Evolutionary conservation across 2,888 invertebrate genomes (phyloP), one percentile per base, ranked within the genome.

Genomic region (Argyresthia goedartella): DNA sequence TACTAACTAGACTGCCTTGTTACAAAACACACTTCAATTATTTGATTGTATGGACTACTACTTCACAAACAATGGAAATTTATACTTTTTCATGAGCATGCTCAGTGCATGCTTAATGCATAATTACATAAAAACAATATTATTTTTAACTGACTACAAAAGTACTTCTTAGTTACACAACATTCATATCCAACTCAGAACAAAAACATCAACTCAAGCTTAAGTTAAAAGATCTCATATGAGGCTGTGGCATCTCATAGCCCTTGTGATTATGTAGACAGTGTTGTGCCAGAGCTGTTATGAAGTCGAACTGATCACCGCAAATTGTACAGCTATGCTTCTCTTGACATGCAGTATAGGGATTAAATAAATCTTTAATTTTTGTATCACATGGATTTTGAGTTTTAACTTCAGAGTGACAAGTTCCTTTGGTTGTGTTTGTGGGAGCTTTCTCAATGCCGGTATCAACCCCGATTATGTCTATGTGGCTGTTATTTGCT

Each of bases 401-500:
- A 6, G 39, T 9, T 39, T n/a, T 39, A 39, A 39, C 39, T 39
- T 39, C 0, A 69, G 60, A 6, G 8, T 3, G n/a, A 11, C 10
- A 39, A n/a, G 10, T 9, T 4, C 8, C 39, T 11, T 11, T n/a
- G 9, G 9, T 8, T n/a, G 9, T 39, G 39, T 2, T 8, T 1
- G 1, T 8, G n/a, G 39, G 39, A 50, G 75, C 77, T 56, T 79
- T 25, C 25, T 25, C 25, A 25, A 2, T 79, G 0, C 66, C 76
- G 3, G 75, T 79, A 57, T 84, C 81, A 50, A 81, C 66, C 16
- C 73, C 74, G 49, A 80, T 76, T 36, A 84, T 79, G 55, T 82
- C 82, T 54, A 81, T 77, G 45, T 75, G 77, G 45, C 64, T 70
- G 51, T 66, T 73, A 51, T 69, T 74, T 47, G 63, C 73, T 7